A percentile compares a stretch with the other conserved stretches of the same genome.
Conservation (phyloP, 2,888 invertebrate genomes). For the Apodemia zela region DNA sequence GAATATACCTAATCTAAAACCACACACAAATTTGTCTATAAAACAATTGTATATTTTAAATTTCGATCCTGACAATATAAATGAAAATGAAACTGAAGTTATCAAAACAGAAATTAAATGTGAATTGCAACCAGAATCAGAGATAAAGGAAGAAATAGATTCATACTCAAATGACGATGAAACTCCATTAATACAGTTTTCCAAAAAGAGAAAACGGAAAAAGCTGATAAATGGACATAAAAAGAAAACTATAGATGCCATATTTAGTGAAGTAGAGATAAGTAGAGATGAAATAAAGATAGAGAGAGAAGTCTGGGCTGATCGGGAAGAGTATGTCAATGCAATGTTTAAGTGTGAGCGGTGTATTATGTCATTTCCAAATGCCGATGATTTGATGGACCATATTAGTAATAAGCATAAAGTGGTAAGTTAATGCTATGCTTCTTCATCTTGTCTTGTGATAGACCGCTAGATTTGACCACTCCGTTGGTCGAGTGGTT, state of each 20-base stretch:
- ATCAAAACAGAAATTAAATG: not conserved
- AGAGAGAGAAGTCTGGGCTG: constrained; percentile 44
- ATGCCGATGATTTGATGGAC: constrained; percentile 59
- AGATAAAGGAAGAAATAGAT: constrained; percentile 17
- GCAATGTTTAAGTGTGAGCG: constrained; percentile 59
- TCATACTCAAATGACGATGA: constrained; percentile 24
- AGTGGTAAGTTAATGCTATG: constrained; percentile 42
- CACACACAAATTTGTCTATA: constrained; percentile 5
- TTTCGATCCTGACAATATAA: not conserved
- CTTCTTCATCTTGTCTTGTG: not conserved
- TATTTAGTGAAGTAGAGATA: constrained; percentile 48
- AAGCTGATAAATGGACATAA: constrained; percentile 32
- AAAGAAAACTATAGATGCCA: constrained; percentile 27
- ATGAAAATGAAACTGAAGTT: constrained; percentile 1
- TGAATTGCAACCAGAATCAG: not conserved
- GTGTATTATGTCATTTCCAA: constrained; percentile 58
- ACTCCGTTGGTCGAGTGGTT: too few relatives aligned
- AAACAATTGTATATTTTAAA: constrained; percentile 15
- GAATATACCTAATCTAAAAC: not conserved
- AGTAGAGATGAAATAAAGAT: constrained; percentile 45
- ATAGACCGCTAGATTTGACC: too few relatives aligned
- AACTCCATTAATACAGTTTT: constrained; percentile 33
- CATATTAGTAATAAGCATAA: constrained; percentile 57
- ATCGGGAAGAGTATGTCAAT: constrained; percentile 55
- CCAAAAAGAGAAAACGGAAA: constrained; percentile 34